Evolutionary conservation across 1,140 invertebrate species (phyloP), one percentile per base, ranked within the genome.

Genomic region (Lasaia peninsularis): DNA sequence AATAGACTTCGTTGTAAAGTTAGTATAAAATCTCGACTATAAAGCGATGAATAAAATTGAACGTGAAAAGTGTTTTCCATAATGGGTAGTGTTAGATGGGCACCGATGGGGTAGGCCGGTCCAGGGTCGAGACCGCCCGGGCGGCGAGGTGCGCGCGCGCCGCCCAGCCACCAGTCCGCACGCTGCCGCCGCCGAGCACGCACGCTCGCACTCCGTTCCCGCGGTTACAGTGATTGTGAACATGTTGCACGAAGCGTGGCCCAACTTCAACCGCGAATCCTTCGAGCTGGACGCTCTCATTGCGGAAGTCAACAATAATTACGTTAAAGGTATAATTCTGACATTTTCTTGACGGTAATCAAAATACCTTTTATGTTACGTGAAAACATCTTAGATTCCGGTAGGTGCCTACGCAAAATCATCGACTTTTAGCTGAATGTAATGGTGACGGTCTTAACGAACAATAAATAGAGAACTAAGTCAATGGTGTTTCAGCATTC

Each of bases 181-280:
- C 63, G 52, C 56, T 53, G 54, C 44, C 35, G 16, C 33, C 67
- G 70, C 21, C 28, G 50, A 14, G 73, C 37, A 44, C 53, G 58
- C 62, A 70, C 65, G 69, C 56, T 60, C n/a, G 10, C 16, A 18
- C 11, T 60, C 33, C 34, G 31, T 40, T 51, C 20, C 21, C 37
- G 56, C 18, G 55, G 9, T 58, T 12, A 59, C 49, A 54, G 56
- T 63, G 58, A 65, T 44, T 62, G 62, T 56, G 34, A 75, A 40
- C 52, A 81, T 86, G 82, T 67, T 84, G 54, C 75, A 86, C 71
- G 82, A 86, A 48, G 63, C 80, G 24, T 82, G 79, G 79, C 73
- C 71, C 55, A 56, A 52, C 59, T 63, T 56, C 59, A 71, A 69
- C 69, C 67, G 65, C 52, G 71, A 71, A 60, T 50, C 60, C 60